Percentiles rank a stretch among this genome's conserved stretches.
These are phyloP conservation scores for Limenitis camilla DNA, from an alignment of 2,888 invertebrate genomes.

Conservation along the genomic window DNA sequence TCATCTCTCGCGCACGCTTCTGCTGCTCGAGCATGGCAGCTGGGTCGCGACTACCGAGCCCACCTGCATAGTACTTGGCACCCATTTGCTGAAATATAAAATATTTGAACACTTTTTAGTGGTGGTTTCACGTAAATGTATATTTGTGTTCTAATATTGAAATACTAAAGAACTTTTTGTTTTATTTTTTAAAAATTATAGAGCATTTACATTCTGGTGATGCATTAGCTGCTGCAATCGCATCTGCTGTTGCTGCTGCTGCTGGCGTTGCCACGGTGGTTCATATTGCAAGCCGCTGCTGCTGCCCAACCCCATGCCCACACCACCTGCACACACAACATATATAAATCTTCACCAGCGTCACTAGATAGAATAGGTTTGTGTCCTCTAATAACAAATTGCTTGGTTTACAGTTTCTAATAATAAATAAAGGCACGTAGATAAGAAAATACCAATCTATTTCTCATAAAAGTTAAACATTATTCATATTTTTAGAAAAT, in stretches of 20 bases:
- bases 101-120: too few species aligned
- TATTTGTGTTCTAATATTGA: too few species aligned
- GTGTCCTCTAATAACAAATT: too few species aligned
- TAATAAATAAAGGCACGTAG: too few species aligned
- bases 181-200: too few species aligned
- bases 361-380: too few species aligned
- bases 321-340: not conserved
- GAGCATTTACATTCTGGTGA: slow-evolving; percentile 47
- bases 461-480: too few species aligned
- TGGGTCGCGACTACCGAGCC: slow-evolving; percentile 69
- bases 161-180: too few species aligned
- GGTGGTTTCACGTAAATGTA: too few species aligned
- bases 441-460: too few species aligned
- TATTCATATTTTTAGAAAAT: too few species aligned
- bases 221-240: slow-evolving; percentile 62
- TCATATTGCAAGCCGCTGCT: slow-evolving; percentile 63
- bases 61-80: slow-evolving; percentile 69
- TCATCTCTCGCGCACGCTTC: slow-evolving; percentile 62
- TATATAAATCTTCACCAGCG: not conserved
- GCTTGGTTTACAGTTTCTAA: too few species aligned
- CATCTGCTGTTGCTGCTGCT: slow-evolving; percentile 59
- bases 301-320: slow-evolving; percentile 29
- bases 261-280: slow-evolving; percentile 69
- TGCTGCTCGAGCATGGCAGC: slow-evolving; percentile 69
- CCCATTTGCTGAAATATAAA: slow-evolving; percentile 42